Evolutionary conservation across 2,888 invertebrate species (phyloP), one percentile per base, ranked within the genome.

Genomic region (Yponomeuta cagnagella): DNA sequence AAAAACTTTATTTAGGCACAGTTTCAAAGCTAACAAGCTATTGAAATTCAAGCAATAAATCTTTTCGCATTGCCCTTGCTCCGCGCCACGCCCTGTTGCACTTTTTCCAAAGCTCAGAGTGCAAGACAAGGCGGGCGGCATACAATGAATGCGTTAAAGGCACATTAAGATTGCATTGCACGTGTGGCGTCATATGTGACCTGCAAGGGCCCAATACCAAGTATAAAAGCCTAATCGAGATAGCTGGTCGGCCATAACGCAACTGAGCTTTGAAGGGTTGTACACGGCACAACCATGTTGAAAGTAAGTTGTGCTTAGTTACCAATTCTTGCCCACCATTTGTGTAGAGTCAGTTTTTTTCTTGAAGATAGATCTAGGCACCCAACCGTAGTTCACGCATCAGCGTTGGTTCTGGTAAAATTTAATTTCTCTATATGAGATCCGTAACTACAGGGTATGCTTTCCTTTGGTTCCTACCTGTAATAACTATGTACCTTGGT

Each of bases 151-250:
- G 75, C 76, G 69, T 63, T 75, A 77, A 78, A 78, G 77, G 78
- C 74, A 79, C 79, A 73, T 75, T 78, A 77, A 74, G 76, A 75
- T 76, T 76, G 73, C 76, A 78, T 80, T 82, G 80, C 80, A 82
- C 75, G 78, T 80, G 79, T 78, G 78, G 80, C 80, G 79, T 78
- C 63, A 68, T 68, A 68, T 10, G 68, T 33, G 75, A 74, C 74
- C 72, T 72, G 73, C 77, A 48, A 31, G 64, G 31, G 70, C 30
- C 10, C 69, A 67, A 69, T 68, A 63, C 63, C 64, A 71, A 67
- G 65, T 91, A 90, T 91, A 91, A 83, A 90, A 90, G 89, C 83
- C 76, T 76, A 71, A 78, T 75, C 74, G 75, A 74, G 73, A 73
- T 76, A 73, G 73, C 73, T 73, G 71, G 72, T 73, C 74, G 73